Percentiles rank a stretch among this genome's conserved stretches.
Conservation (phyloP, 2,113 vertebrate genomes). For the Hemibagrus wyckioides region DNA sequence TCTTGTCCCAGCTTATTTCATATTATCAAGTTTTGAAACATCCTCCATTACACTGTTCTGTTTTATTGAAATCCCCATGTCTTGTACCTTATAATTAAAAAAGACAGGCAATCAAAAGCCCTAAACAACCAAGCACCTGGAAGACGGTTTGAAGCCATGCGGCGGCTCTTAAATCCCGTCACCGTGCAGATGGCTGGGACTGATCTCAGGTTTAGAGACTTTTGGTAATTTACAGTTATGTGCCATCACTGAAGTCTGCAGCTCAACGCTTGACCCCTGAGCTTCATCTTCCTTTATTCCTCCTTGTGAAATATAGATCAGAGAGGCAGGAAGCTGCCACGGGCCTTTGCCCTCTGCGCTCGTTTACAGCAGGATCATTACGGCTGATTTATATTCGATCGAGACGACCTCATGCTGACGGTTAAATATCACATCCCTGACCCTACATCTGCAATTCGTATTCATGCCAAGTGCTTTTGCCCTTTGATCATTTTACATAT, state of each 20-base stretch:
- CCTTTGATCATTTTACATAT: conserved; percentile 27
- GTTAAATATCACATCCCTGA: conserved; percentile 31
- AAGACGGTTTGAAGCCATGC: background rate
- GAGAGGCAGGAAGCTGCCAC: background rate
- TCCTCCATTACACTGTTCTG: background rate
- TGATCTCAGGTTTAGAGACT: conserved; percentile 2
- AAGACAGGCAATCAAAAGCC: background rate
- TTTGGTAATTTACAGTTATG: background rate
- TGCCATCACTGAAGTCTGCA: background rate
- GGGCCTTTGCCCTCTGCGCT: conserved; percentile 19
- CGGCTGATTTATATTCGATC: conserved; percentile 64
- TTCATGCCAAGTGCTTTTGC: conserved; percentile 15
- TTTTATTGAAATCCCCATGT: background rate
- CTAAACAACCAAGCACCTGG: background rate
- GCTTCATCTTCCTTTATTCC: conserved; percentile 12
- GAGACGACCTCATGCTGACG: conserved; percentile 51
- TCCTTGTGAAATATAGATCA: conserved; percentile 43
- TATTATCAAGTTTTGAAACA: background rate
- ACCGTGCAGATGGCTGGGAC: background rate
- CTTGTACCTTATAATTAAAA: background rate
- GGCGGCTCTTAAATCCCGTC: background rate
- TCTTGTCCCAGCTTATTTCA: background rate
- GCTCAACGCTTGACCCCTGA: background rate
- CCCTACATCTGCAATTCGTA: conserved; percentile 19
- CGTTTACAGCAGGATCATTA: conserved; percentile 58